A percentile compares a stretch with the other conserved stretches of the same genome.
phyloP scores from a whole-genome alignment of 2,113 vertebrate genomes.

The Tachysurus vachellii region DNA sequence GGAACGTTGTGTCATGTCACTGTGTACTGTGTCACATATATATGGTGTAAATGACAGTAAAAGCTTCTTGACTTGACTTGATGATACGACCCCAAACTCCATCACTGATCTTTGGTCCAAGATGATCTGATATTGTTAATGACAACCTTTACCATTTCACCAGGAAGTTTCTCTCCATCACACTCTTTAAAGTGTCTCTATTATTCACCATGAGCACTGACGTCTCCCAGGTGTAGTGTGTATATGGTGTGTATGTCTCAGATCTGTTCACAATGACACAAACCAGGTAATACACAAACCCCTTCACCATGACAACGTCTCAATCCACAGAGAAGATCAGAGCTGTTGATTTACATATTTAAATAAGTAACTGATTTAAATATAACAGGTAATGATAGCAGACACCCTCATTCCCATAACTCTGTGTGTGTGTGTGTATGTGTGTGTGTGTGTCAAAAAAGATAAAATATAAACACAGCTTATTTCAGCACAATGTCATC shows the following conservation, averaged over 20 bases:
- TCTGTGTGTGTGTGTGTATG: neutral
- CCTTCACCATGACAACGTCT: neutral
- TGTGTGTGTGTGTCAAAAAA: neutral
- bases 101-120: no score
- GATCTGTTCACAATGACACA: neutral
- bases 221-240: neutral
- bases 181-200: no score
- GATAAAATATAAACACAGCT: neutral
- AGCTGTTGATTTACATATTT: neutral
- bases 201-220: no score
- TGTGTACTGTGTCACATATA: no score
- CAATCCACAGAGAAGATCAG: neutral
- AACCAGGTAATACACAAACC: neutral
- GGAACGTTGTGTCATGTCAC: no score
- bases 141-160: no score
- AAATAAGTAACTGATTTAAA: neutral
- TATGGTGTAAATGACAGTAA: no score
- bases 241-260: neutral
- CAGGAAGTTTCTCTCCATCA: no score
- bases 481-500: constrained; percentile 25
- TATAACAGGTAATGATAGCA: neutral
- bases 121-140: no score
- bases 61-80: no score
- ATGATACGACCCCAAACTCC: no score
- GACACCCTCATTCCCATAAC: neutral